These are phyloP conservation scores for Antitype chi DNA, from an alignment of 2,888 invertebrate species.

Conservation along the genomic window DNA sequence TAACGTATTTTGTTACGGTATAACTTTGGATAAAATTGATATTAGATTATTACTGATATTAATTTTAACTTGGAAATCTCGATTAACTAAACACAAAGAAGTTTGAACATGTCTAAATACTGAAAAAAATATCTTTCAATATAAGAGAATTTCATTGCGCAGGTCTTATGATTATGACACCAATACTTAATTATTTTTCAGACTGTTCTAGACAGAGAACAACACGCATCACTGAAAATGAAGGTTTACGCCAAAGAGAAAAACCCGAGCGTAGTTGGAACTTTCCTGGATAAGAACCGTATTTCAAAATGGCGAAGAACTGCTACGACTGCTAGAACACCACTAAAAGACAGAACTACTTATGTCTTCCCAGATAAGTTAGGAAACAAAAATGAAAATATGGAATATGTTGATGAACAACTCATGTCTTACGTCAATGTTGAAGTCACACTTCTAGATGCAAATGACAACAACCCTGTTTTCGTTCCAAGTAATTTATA, in stretches of 20 bases:
- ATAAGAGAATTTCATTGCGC: neutral
- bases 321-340: constrained; percentile 73
- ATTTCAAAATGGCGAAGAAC: constrained; percentile 84
- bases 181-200: constrained; percentile 76
- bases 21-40: neutral
- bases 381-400: constrained; percentile 83
- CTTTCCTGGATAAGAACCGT: constrained; percentile 83
- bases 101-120: neutral
- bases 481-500: constrained; percentile 96
- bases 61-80: neutral
- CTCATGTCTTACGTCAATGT: constrained; percentile 92
- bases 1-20: neutral
- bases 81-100: neutral
- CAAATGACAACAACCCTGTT: constrained; percentile 97
- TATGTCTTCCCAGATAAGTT: constrained; percentile 88
- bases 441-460: constrained; percentile 95
- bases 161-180: neutral
- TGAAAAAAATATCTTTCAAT: neutral
- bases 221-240: constrained; percentile 93
- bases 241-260: constrained; percentile 95
- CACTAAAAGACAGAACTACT: constrained; percentile 83
- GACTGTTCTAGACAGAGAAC: constrained; percentile 95
- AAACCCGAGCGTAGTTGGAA: constrained; percentile 92
- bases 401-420: constrained; percentile 86
- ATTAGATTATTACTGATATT: neutral